Evolutionary conservation across 2,113 vertebrate species (phyloP), one percentile per base, ranked within the genome.

Genomic region (Peromyscus leucopus): DNA sequence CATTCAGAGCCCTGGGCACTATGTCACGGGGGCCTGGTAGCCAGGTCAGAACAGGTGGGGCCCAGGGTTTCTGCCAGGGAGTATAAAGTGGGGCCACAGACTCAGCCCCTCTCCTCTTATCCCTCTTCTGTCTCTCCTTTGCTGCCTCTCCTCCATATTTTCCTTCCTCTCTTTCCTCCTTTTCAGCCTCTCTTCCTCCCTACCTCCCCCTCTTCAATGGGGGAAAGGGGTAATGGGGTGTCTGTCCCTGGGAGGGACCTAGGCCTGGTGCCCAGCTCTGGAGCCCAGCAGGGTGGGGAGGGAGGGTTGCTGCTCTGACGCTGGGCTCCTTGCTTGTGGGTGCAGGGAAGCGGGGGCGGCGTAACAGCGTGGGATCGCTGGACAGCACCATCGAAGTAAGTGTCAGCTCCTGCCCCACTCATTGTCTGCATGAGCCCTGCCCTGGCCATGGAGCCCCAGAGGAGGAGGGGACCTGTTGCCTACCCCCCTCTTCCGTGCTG

Each of bases 361-460:
- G 99, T 98, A 99, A 99, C 99, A 99, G 99, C 98, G 99, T 99
- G 98, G 99, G 99, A 99, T 99, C 99, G 98, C 98, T 99, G 99
- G n/a, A 99, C 99, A 99, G 99, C 99, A 99, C 99, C 98, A 99
- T 99, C 98, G 99, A 99, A 99, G 99, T 99, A 99, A 99, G 99
- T 99, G 98, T 96, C 94, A 93, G 84, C 90, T 92, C 94, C 89
- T 95, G 97, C 95, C 94, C 97, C 80, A 96, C 96, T 95, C 57
- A 24, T 96, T 90, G 91, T 97, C 95, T 98, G 97, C 97, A 98
- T 97, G 97, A 97, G 86, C 97, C 96, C 96, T 94, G 83, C 95
- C 97, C 97, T 11, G 59, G 93, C 95, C 89, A 16, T 74, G 90
- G 96, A 92, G 93, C 94, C 97, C 97, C 94, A 95, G 97, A 97